Evolutionary conservation across 1,140 invertebrate species (phyloP), one percentile per base, ranked within the genome.

Genomic region (Acyrthosiphon pisum): DNA sequence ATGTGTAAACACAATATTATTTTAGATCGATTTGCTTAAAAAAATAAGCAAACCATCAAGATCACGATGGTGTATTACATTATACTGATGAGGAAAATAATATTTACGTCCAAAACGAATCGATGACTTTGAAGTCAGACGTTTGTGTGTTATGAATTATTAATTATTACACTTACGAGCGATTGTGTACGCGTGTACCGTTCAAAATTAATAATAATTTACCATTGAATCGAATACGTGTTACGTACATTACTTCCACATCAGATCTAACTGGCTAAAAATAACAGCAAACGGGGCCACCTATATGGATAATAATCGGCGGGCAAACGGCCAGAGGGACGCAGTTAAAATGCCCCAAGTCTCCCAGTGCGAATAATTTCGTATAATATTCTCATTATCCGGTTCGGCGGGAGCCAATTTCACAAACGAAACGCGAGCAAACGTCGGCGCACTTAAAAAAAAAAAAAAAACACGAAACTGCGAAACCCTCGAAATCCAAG

Each of bases 311-410:
- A n/a, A 48, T n/a, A 48, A n/a, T 48, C 86, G 86, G 30, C 18
- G 44, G 86, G 86, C 86, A 87, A 20, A n/a, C 30, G 44, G 86
- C 86, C 86, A 87, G 44, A 20, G 83, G 83, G 44, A 46, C 23
- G 30, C 46, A n/a, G 44, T 87, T 46, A n/a, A 46, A 87, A 87
- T 87, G 44, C 22, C 41, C 41, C 84, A 20, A 87, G 41, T 87
- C 41, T 14, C 11, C 30, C 44, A 30, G 14, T 18, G 41, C 30
- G 26, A 87, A 87, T 87, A 87, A 87, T 30, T 87, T 48, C 60
- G 81, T 83, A 37, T 83, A 83, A 83, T 83, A 83, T 83, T 83
- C 37, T 83, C 81, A 83, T 76, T 76, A 76, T 83, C 81, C 81
- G 7, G 37, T 83, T 83, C 35, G 81, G 22, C 23, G n/a, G 81